Evolutionary conservation across 2,888 invertebrate genomes (phyloP).

Genomic region (Nowickia ferox): DNA sequence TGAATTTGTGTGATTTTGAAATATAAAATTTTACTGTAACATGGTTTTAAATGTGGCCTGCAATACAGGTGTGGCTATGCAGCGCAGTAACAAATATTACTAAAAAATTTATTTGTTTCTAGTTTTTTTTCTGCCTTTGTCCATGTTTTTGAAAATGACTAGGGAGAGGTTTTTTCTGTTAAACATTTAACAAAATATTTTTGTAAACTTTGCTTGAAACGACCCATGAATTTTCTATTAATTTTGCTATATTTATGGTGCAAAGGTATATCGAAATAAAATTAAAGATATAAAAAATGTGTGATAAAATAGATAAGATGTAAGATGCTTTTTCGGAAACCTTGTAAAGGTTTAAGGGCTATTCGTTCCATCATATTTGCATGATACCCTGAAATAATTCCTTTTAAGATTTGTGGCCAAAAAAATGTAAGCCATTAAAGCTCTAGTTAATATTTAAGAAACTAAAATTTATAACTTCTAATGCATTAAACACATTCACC

Average conservation of each 20-base stretch:
- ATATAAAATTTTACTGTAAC: not conserved
- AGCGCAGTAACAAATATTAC: slow-evolving; percentile 40
- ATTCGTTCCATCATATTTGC: too few relatives aligned
- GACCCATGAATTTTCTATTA: slow-evolving; percentile 13
- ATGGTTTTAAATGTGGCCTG: slow-evolving; percentile 14
- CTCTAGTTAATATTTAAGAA: too few relatives aligned
- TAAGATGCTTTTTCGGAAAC: too few relatives aligned
- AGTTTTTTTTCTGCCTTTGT: not conserved
- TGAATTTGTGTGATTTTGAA: slow-evolving; percentile 2
- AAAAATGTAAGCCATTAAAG: too few relatives aligned
- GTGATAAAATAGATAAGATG: not conserved
- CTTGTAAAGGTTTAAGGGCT: too few relatives aligned
- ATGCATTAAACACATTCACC: too few relatives aligned
- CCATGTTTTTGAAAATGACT: not conserved
- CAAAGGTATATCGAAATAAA: not conserved
- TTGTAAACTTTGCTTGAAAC: not conserved
- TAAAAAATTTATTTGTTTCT: slow-evolving; percentile 22
- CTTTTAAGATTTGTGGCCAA: too few relatives aligned
- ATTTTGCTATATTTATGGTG: slow-evolving; percentile 21
- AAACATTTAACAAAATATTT: too few relatives aligned
- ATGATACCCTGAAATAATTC: too few relatives aligned
- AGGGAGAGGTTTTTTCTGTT: too few relatives aligned
- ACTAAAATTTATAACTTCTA: too few relatives aligned
- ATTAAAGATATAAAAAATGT: not conserved
- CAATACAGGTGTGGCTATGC: slow-evolving; percentile 42